Evolutionary conservation across 2,113 vertebrate species (phyloP).

Genomic region (Macquaria ambigua): DNA sequence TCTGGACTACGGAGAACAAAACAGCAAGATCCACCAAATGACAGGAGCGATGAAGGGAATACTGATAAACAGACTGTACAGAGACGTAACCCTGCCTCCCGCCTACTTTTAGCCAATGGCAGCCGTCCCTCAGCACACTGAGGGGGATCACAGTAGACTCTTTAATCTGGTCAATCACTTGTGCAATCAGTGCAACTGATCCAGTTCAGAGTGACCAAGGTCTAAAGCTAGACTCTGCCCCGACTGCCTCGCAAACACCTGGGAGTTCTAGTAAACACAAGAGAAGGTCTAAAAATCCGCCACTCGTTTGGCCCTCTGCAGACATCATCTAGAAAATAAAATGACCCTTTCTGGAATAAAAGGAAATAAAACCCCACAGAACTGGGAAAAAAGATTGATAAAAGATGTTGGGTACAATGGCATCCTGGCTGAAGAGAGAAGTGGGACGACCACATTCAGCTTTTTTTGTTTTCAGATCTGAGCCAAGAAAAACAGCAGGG

Average conservation of each 20-base stretch:
- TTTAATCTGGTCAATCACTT: conserved; percentile 76
- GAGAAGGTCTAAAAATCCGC: conserved; percentile 41
- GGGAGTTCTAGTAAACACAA: conserved; percentile 67
- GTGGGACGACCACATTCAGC: not conserved
- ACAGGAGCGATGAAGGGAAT: conserved; percentile 86
- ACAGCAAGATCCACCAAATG: conserved; percentile 79
- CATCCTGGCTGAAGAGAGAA: conserved; percentile 21
- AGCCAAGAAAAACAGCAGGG: conserved; percentile 21
- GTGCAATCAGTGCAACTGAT: conserved; percentile 82
- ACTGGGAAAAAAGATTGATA: conserved; percentile 5
- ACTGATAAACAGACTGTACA: conserved; percentile 96
- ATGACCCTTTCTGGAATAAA: conserved; percentile 35
- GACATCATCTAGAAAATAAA: conserved; percentile 46
- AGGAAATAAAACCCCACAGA: conserved; percentile 35
- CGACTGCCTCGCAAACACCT: conserved; percentile 45
- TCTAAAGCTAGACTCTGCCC: conserved; percentile 74
- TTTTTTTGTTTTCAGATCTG: conserved; percentile 13
- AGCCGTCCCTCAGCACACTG: conserved; percentile 48
- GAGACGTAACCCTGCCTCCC: conserved; percentile 79
- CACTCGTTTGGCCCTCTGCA: conserved; percentile 58
- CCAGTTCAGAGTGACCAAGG: conserved; percentile 76
- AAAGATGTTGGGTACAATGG: conserved; percentile 30
- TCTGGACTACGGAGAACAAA: conserved; percentile 87
- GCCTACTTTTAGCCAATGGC: conserved; percentile 61
- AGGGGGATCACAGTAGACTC: conserved; percentile 74